Conservation (phyloP, 2,113 vertebrate species). For the Gobius niger region DNA sequence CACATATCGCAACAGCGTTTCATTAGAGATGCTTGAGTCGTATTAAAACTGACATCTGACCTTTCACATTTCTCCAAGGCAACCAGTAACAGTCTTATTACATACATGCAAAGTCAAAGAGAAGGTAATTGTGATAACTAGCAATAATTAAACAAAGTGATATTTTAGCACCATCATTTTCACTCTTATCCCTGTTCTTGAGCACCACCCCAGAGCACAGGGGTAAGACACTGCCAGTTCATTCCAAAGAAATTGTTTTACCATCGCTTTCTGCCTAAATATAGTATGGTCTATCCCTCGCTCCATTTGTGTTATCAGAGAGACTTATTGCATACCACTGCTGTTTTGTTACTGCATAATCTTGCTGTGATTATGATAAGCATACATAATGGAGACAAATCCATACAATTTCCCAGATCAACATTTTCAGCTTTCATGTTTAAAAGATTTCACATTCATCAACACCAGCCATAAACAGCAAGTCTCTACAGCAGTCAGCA, state of each 20-base stretch:
- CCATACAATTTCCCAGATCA: constrained; percentile 61
- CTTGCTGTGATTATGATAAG: constrained; percentile 70
- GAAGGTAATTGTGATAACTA: constrained; percentile 82
- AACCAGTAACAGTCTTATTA: constrained; percentile 77
- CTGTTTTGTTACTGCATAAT: constrained; percentile 68
- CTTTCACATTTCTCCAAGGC: constrained; percentile 81
- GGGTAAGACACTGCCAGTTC: constrained; percentile 16
- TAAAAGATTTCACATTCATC: constrained; percentile 69
- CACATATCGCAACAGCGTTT: constrained; percentile 81
- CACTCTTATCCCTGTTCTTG: constrained; percentile 40
- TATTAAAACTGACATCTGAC: constrained; percentile 86
- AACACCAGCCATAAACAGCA: constrained; percentile 49
- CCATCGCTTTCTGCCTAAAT: constrained; percentile 28
- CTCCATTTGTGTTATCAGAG: constrained; percentile 46
- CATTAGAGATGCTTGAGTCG: constrained; percentile 78
- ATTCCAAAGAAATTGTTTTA: constrained; percentile 25
- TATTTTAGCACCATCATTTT: constrained; percentile 63
- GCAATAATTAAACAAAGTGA: constrained; percentile 81
- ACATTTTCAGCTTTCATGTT: constrained; percentile 63
- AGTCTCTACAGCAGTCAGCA: constrained; percentile 52
- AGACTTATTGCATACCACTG: constrained; percentile 59
- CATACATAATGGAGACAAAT: constrained; percentile 72
- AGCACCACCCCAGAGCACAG: constrained; percentile 15
- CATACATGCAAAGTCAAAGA: constrained; percentile 81
- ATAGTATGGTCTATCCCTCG: constrained; percentile 37